Base-by-base conservation (phyloP, 2,113 vertebrate genomes). In the Mandrillus leucophaeus region DNA sequence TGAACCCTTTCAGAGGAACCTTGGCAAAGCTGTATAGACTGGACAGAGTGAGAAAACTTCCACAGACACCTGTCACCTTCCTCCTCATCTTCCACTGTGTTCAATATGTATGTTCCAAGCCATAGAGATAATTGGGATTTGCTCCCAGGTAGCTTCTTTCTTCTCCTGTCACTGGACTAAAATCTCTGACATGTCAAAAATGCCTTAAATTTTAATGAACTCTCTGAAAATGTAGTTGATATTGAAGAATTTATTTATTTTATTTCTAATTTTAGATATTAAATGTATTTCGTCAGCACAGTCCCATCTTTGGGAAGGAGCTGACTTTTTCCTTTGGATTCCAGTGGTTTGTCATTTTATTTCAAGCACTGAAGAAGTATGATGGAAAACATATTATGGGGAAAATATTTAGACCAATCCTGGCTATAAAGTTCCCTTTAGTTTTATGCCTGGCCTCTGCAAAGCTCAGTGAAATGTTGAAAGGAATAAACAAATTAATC, bases 201-300 rank as follows among this genome's bases (percentile, higher is more conserved):
- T 98, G 97, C 96, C 97, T 98, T 98, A 98, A 97, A 98, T 98
- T 98, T 98, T 97, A 98, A 98, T 97, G 96, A 97, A 79, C 38
- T 97, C 68, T 95, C 95, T 97, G 97, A 97, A 96, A 93, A 96
- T 98, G 96, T 35, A 85, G 72, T 96, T 98, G 84, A 80, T 96
- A 84, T 68, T 38, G 70, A 90, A 95, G 48, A 73, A 43, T 50
- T 98, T 97, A 43, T 50, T 98, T 97, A 59, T 72, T 97, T 97
- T 86, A 92, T 95, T 96, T 96, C 94, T 98, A 97, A 92, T 96
- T 98, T 98, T 98, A 98, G 97, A 25, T 82, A 93, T 81, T 94
- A 84, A 97, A 61, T 96, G 92, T 72, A 40, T 30, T 97, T 97
- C 95, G 70, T 97, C 95, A 96, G 84, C 85, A 98, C 90, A 87